Conservation (phyloP, 2,113 vertebrate genomes). For the Neodontobutis hainanensis region DNA sequence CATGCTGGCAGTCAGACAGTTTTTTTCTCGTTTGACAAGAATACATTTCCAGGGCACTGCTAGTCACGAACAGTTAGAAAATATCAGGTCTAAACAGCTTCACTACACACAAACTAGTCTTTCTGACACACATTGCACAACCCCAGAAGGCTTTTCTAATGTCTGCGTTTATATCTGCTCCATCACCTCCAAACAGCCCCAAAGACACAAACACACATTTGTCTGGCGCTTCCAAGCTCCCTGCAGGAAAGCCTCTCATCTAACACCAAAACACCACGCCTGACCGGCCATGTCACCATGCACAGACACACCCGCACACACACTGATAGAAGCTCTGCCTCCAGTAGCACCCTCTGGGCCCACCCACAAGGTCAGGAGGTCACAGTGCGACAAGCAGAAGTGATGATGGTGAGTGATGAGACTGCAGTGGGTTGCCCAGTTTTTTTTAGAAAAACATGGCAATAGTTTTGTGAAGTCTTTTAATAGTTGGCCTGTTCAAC, state of each 20-base stretch:
- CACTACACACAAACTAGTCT: neutral
- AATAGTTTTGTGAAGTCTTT: neutral
- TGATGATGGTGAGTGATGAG: constrained; percentile 39
- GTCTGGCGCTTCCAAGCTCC: constrained; percentile 26
- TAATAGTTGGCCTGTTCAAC: too few relatives aligned
- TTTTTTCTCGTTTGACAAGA: neutral
- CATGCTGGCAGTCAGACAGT: neutral
- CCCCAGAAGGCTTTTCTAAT: constrained; percentile 6
- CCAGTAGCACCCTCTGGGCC: constrained; percentile 26
- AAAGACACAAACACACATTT: constrained; percentile 9
- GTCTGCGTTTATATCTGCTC: constrained; percentile 18
- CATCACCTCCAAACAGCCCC: constrained; percentile 24
- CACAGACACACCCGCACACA: constrained; percentile 8
- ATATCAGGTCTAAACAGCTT: neutral
- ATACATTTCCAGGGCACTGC: neutral
- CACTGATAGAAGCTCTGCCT: constrained; percentile 10
- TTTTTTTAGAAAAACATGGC: neutral
- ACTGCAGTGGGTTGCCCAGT: neutral
- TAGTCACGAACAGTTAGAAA: neutral
- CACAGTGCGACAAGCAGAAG: constrained; percentile 40
- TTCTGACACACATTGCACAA: constrained; percentile 5
- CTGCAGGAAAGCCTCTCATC: constrained; percentile 37
- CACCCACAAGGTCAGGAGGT: constrained; percentile 40
- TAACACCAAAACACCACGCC: constrained; percentile 31
- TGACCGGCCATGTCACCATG: constrained; percentile 21